Conservation (phyloP, 2,888 invertebrate genomes). For the Idaea aversata region DNA sequence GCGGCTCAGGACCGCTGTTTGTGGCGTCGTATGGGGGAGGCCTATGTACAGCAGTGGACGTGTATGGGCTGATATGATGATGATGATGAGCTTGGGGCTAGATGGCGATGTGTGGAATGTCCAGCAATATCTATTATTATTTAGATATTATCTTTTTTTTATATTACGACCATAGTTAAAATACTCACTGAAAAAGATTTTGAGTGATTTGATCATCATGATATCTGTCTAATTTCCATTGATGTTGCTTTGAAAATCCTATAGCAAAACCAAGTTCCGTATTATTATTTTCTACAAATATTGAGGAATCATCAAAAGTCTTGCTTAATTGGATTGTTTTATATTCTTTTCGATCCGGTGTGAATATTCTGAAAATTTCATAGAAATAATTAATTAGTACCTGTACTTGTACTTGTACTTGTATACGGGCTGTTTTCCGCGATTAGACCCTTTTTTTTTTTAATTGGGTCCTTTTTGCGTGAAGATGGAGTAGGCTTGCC, state of each 20-base stretch:
- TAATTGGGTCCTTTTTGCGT: too few relatives aligned
- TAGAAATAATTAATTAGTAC: background rate
- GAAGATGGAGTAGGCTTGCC: too few relatives aligned
- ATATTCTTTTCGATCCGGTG: background rate
- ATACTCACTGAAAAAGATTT: slow-evolving; percentile 22
- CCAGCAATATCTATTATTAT: too few relatives aligned
- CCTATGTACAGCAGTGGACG: too few relatives aligned
- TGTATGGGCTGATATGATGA: too few relatives aligned
- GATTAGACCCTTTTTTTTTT: too few relatives aligned
- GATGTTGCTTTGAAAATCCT: slow-evolving; percentile 21
- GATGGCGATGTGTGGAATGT: too few relatives aligned
- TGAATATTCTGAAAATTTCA: background rate
- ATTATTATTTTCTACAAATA: slow-evolving; percentile 6
- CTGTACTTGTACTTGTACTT: too few relatives aligned
- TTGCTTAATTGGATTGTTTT: slow-evolving; percentile 4
- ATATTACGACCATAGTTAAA: background rate
- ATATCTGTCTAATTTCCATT: slow-evolving; percentile 17
- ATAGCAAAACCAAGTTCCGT: slow-evolving; percentile 15
- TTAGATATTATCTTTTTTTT: slow-evolving; percentile 2
- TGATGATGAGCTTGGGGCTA: too few relatives aligned
- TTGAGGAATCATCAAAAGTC: slow-evolving; percentile 6
- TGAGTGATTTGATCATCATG: slow-evolving; percentile 19
- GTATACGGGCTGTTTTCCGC: too few relatives aligned
- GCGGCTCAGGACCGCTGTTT: too few relatives aligned
- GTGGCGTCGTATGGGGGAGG: too few relatives aligned